Conservation (phyloP, 2,888 invertebrate species). For the Drosophila histrio region DNA sequence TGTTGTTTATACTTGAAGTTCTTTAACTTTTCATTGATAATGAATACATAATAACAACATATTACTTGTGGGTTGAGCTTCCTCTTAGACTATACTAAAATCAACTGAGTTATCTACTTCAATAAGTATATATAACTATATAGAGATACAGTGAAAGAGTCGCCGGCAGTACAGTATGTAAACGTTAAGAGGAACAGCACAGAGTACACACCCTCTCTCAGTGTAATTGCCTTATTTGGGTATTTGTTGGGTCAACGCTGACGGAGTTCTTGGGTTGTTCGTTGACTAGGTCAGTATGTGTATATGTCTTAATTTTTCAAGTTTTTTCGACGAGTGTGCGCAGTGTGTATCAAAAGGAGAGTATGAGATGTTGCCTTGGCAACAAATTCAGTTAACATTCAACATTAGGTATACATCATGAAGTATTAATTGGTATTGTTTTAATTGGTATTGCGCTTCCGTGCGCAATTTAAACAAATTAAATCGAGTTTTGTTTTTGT, state of each 20-base stretch:
- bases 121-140: background rate
- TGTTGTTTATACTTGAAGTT: background rate
- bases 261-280: conserved; percentile 35
- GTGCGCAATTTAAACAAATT: background rate
- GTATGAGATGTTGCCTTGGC: conserved; percentile 11
- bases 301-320: conserved; percentile 35
- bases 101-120: conserved; percentile 4
- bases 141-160: too few relatives aligned
- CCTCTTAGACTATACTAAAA: background rate
- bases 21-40: background rate
- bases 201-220: conserved; percentile 2
- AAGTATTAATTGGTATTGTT: background rate
- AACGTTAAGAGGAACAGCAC: background rate
- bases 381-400: conserved; percentile 15
- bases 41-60: background rate
- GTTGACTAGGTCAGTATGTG: conserved; percentile 77
- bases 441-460: conserved; percentile 1
- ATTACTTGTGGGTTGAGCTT: background rate
- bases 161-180: background rate
- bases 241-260: conserved; percentile 47
- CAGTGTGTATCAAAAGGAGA: conserved; percentile 19
- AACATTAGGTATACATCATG: background rate
- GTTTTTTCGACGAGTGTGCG: conserved; percentile 52
- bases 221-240: conserved; percentile 56
- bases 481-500: background rate